Evolutionary conservation across 2,888 invertebrate genomes (phyloP), one percentile per base, ranked within the genome.

Genomic region (Hermaeophaga mercurialis): DNA sequence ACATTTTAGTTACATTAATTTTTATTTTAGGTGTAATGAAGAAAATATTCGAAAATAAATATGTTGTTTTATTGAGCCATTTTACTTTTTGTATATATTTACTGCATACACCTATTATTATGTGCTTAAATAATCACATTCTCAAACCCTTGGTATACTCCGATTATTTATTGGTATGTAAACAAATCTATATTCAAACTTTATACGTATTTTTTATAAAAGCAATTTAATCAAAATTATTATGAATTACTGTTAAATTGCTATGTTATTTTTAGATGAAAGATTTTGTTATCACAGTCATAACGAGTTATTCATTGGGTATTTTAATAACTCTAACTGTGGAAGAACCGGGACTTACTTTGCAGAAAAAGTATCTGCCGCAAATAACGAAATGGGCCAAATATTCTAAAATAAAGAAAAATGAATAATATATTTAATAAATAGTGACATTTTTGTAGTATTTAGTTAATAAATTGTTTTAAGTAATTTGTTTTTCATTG

Each of bases 341-440:
- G 1, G 62, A 63, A 34, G 60, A 63, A 43, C 60, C 60, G 36
- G 58, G 52, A 8, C 48, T 58, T 9, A 56, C 47, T 7, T 9
- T 63, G 7, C 55, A 60, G 36, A 63, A 56, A 33, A 50, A 47
- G 15, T 41, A 58, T 15, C 28, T 56, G 4, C 49, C 55, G 11
- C 53, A 53, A 45, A 17, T 53, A 6, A 26, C 18, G 1, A 47
- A 34, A 47, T 47, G 47, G 47, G 11, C 12, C 3, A 6, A 22
- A 22, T 5, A 22, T n/a, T n/a, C n/a, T n/a, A n/a, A n/a, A n/a
- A n/a, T n/a, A n/a, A n/a, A n/a, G n/a, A n/a, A n/a, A n/a, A n/a
- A n/a, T n/a, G n/a, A n/a, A n/a, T n/a, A n/a, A n/a, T n/a, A n/a
- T n/a, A n/a, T n/a, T n/a, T n/a, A n/a, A n/a, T n/a, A n/a, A n/a